phyloP scores from a whole-genome alignment of 2,797 vertebrate genomes.

The Peromyscus attwateri region DNA sequence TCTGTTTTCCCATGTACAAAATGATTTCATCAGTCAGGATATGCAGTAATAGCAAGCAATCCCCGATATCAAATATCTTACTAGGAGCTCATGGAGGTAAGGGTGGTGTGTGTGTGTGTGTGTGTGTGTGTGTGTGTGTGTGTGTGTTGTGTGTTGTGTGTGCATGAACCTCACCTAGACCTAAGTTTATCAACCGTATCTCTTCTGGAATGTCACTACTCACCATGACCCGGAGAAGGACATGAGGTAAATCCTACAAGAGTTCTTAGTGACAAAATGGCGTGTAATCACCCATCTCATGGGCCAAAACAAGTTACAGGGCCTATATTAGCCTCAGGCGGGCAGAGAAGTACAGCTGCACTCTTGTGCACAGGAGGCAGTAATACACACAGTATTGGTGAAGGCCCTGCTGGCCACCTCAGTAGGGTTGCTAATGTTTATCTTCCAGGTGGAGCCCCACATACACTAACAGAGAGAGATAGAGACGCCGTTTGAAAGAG shows the following conservation, averaged over 20 bases:
- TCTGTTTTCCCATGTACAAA: slow-evolving; percentile 31
- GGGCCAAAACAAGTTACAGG: background rate
- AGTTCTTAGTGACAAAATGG: background rate
- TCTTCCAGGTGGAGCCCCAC: background rate
- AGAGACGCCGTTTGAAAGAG: background rate
- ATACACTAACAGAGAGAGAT: background rate
- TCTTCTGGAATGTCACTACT: background rate
- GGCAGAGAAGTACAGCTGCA: background rate
- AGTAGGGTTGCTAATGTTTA: background rate
- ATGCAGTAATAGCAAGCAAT: background rate
- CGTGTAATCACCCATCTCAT: background rate
- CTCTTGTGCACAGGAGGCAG: background rate
- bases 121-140: background rate
- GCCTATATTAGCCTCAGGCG: background rate
- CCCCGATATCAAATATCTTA: background rate
- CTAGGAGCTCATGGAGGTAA: background rate
- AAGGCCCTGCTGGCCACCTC: background rate
- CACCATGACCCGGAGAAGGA: background rate
- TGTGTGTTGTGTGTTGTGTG: background rate
- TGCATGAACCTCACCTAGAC: background rate
- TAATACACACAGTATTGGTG: background rate
- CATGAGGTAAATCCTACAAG: background rate
- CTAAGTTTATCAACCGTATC: background rate
- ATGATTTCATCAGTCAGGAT: background rate
- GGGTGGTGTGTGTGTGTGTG: rapidly evolving